Conservation (phyloP, 2,888 invertebrate genomes). For the Tenodera sinensis region DNA sequence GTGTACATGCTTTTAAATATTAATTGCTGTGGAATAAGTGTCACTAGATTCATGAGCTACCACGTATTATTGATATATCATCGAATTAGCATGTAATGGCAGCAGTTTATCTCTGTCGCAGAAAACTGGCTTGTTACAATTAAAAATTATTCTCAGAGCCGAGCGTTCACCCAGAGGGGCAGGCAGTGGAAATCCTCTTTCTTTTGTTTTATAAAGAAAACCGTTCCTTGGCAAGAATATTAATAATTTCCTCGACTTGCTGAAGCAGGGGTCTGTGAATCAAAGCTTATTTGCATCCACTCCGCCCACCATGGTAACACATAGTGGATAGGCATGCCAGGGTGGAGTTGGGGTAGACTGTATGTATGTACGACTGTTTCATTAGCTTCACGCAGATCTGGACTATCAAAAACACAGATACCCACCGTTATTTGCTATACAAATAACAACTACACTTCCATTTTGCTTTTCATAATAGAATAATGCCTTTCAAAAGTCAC, state of each 20-base stretch:
- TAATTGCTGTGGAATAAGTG: too few relatives aligned
- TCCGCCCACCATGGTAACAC: background rate
- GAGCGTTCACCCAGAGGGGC: background rate
- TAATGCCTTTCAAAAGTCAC: too few relatives aligned
- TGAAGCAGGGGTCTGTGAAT: background rate
- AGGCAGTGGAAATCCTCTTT: background rate
- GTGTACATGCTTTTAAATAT: too few relatives aligned
- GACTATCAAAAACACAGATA: too few relatives aligned
- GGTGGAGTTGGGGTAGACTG: background rate
- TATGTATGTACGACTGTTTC: background rate
- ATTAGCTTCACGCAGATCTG: background rate
- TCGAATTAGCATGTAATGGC: background rate
- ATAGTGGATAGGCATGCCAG: background rate
- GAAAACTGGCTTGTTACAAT: background rate
- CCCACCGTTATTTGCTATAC: too few relatives aligned
- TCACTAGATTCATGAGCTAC: too few relatives aligned
- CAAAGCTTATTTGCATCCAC: background rate
- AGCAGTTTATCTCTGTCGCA: background rate
- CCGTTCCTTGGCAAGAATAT: background rate
- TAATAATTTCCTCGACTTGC: background rate
- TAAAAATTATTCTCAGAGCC: background rate
- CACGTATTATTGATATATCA: background rate
- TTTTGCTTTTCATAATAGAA: too few relatives aligned
- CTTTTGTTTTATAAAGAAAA: background rate
- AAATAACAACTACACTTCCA: too few relatives aligned